phyloP scores from a whole-genome alignment of 2,888 invertebrate genomes.

The Crossocerus cetratus region DNA sequence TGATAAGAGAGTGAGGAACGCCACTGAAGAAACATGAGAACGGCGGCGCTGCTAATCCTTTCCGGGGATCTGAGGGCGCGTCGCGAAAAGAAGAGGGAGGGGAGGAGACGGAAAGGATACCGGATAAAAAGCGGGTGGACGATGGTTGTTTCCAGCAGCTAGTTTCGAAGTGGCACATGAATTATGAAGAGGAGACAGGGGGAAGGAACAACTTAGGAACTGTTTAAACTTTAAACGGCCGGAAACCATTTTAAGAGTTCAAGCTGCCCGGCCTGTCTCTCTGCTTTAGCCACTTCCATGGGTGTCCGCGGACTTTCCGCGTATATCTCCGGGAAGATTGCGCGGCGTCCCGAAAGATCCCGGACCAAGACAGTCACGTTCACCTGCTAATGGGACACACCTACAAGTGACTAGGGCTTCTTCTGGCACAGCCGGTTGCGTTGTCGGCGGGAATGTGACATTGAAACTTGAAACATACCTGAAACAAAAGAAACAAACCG shows the following conservation, averaged over 20 bases:
- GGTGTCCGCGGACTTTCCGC: slow-evolving; percentile 43
- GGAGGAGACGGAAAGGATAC: not conserved
- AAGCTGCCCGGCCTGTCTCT: slow-evolving; percentile 38
- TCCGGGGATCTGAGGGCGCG: not conserved
- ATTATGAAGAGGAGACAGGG: slow-evolving; percentile 58
- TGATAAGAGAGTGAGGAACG: too few relatives aligned
- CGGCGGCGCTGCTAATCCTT: not conserved
- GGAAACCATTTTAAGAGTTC: slow-evolving; percentile 63
- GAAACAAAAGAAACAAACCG: slow-evolving; percentile 34
- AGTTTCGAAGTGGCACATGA: slow-evolving; percentile 53
- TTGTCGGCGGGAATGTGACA: not conserved
- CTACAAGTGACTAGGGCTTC: not conserved
- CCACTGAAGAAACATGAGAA: not conserved
- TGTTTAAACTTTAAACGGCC: slow-evolving; percentile 63
- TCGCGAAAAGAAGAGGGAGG: not conserved
- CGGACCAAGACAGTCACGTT: slow-evolving; percentile 1
- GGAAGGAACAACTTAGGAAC: slow-evolving; percentile 59
- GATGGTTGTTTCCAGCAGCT: slow-evolving; percentile 13
- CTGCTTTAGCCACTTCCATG: slow-evolving; percentile 22
- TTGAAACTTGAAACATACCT: slow-evolving; percentile 47
- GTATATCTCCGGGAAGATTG: slow-evolving; percentile 47
- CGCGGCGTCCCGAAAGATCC: slow-evolving; percentile 29
- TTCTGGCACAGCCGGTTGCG: slow-evolving; percentile 1
- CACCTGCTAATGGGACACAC: slow-evolving; percentile 4
- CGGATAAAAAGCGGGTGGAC: slow-evolving; percentile 19